Base-by-base conservation (phyloP, 2,113 vertebrate species). In the Mobula birostris region DNA sequence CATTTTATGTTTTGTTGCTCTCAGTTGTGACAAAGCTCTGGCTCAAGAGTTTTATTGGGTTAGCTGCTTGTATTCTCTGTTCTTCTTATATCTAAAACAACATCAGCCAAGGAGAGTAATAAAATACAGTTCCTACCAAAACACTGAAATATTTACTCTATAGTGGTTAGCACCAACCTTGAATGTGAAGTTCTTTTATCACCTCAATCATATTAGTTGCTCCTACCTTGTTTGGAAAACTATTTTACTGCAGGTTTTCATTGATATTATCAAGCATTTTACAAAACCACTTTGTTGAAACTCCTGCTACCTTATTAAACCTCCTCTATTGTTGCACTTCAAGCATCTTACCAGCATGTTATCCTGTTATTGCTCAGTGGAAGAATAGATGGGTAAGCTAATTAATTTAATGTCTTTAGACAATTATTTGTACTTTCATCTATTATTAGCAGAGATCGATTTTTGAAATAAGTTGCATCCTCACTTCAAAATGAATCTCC, bases 1-100 rank as follows among this genome's bases (percentile, higher is more conserved):
- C 66, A 93, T 93, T 93, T 93, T 93, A 93, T 93, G 90, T 40
- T 74, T 56, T 76, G 68, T 74, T 93, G 91, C 91, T 40, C 27
- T 93, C 21, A 24, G 40, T 74, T 93, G 40, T 91, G 15, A 36
- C 68, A 68, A 68, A 70, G 70, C 70, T 48, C 68, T 48, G 70
- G 68, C 48, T 74, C 36, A 32, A 29, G 36, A 48, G 68, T 72
- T 93, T 93, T 93, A 93, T 74, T 27, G 63, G 56, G 70, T 5
- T 29, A 9, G 36, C 91, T 76, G 36, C 36, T 24, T 48, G 91
- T 21, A 93, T 72, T 92, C 88, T 36, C 88, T 36, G 15, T 40
- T 24, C 32, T 72, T 92, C 40, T 92, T 29, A 92, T 32, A 92
- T 36, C 63, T 70, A 6, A 40, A 72, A 63, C 63, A 92, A 91